These are phyloP conservation scores for Stenotaenia linearis DNA, from an alignment of 2,888 invertebrate species.

Conservation along the genomic window DNA sequence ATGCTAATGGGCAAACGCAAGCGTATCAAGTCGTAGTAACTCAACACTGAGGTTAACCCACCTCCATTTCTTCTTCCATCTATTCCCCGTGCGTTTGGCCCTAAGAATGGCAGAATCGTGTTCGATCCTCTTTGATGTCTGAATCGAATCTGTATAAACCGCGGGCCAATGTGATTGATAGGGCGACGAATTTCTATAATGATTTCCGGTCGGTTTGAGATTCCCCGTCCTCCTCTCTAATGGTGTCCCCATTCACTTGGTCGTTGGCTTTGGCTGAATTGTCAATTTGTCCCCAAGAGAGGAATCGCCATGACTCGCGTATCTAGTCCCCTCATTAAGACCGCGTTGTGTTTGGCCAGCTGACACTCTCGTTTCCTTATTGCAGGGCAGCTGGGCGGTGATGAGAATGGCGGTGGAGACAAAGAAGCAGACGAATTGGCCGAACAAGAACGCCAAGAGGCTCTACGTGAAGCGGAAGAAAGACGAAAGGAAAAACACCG, in stretches of 20 bases:
- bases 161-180: background rate
- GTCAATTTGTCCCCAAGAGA: slow-evolving; percentile 4
- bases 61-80: background rate
- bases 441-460: slow-evolving; percentile 95
- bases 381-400: slow-evolving; percentile 52
- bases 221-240: background rate
- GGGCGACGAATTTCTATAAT: background rate
- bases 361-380: slow-evolving; percentile 8
- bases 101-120: background rate
- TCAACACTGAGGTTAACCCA: background rate
- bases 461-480: slow-evolving; percentile 95
- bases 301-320: background rate
- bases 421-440: slow-evolving; percentile 98
- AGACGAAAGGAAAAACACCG: slow-evolving; percentile 98
- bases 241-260: background rate
- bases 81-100: background rate
- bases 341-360: background rate
- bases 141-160: background rate
- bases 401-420: slow-evolving; percentile 73
- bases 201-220: slow-evolving; percentile 4
- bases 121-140: background rate
- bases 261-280: background rate
- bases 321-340: slow-evolving; percentile 1
- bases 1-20: background rate
- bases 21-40: background rate